phyloP scores from a whole-genome alignment of 2,113 vertebrate species.

The Phrynosoma platyrhinos region DNA sequence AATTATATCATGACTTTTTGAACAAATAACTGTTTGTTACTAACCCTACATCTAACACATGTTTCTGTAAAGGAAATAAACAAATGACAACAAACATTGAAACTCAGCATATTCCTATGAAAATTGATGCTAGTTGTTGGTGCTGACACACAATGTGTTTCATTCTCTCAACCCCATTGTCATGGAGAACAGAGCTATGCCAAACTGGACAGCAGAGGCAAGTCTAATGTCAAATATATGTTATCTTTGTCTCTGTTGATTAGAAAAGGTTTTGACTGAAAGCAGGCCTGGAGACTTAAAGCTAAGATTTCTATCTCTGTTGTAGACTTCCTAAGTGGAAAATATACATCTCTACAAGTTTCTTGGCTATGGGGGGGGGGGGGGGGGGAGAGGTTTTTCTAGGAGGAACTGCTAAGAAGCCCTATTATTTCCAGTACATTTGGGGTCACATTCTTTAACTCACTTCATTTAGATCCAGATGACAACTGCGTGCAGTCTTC shows the following conservation, averaged over 20 bases:
- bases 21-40: background rate
- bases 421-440: background rate
- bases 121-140: constrained; percentile 65
- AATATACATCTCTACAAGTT: constrained; percentile 8
- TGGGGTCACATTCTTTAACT: background rate
- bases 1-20: background rate
- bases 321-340: background rate
- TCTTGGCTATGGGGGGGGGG: no score
- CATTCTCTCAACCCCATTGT: constrained; percentile 69
- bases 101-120: constrained; percentile 59
- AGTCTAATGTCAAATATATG: constrained; percentile 41
- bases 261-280: constrained; percentile 58
- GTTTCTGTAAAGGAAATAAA: constrained; percentile 63
- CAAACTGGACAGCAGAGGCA: constrained; percentile 50
- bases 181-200: constrained; percentile 57
- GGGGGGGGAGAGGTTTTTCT: no score
- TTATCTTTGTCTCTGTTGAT: constrained; percentile 57
- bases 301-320: constrained; percentile 33
- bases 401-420: background rate
- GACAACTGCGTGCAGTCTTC: background rate
- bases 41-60: constrained; percentile 42
- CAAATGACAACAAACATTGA: constrained; percentile 63
- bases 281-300: constrained; percentile 43
- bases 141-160: constrained; percentile 70
- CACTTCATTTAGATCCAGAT: background rate